A percentile compares a stretch with the other conserved stretches of the same genome.
Conservation (phyloP, 2,797 vertebrate genomes). For the Acrocephalus scirpaceus region DNA sequence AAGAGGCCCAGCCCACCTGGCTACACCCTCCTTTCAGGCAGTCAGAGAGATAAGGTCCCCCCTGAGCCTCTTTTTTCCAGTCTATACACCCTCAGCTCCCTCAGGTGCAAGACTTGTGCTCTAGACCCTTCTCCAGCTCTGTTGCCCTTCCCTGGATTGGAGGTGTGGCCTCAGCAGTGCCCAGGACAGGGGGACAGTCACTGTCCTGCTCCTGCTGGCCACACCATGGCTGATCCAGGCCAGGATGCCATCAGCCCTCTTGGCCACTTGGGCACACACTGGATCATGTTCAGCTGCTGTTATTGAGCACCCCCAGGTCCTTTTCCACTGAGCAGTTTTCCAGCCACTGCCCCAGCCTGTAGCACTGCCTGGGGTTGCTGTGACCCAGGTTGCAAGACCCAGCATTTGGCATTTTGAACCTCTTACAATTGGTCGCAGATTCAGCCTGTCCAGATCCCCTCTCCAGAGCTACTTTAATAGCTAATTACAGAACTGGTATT, state of each 20-base stretch:
- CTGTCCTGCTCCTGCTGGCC: background rate
- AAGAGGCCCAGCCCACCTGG: background rate
- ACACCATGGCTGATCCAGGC: background rate
- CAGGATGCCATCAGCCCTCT: background rate
- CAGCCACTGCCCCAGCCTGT: background rate
- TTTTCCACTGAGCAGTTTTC: accelerated
- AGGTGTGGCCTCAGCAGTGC: background rate
- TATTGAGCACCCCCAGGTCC: accelerated
- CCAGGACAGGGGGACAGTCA: accelerated
- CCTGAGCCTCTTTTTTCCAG: background rate
- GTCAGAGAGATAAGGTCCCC: background rate
- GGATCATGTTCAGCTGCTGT: accelerated
- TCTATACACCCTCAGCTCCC: accelerated
- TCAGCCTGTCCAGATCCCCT: background rate
- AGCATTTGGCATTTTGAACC: background rate
- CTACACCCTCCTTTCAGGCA: background rate
- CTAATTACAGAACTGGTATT: slow-evolving; percentile 67
- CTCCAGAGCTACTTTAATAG: slow-evolving; percentile 44
- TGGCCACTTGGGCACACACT: background rate
- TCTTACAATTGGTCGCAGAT: background rate
- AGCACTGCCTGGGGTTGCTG: accelerated
- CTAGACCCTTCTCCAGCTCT: background rate
- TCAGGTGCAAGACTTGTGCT: background rate
- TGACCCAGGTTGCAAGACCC: background rate
- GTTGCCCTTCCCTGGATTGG: accelerated